These are phyloP conservation scores for Polyommatus icarus DNA, from an alignment of 2,888 invertebrate genomes.

Conservation along the genomic window DNA sequence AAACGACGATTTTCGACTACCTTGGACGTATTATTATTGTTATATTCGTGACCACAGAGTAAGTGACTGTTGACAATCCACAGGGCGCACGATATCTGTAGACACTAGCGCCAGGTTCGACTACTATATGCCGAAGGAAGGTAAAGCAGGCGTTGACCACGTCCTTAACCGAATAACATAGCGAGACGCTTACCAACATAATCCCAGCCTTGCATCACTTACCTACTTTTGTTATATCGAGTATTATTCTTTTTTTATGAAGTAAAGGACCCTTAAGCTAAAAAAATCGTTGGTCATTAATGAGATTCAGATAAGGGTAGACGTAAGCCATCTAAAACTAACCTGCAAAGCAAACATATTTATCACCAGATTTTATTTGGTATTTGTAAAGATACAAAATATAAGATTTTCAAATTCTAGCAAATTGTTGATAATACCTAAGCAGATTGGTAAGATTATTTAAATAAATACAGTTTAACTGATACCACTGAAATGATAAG, in stretches of 20 bases:
- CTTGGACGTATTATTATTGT: background rate
- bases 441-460: too few relatives aligned
- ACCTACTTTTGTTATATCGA: constrained; percentile 49
- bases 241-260: background rate
- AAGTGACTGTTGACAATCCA: constrained; percentile 52
- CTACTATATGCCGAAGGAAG: constrained; percentile 78
- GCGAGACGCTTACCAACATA: constrained; percentile 72
- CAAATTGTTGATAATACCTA: too few relatives aligned
- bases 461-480: too few relatives aligned
- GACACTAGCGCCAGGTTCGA: constrained; percentile 71
- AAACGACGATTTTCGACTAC: background rate
- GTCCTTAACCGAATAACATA: constrained; percentile 74
- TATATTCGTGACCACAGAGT: constrained; percentile 9
- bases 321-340: too few relatives aligned
- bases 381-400: too few relatives aligned
- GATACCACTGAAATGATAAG: too few relatives aligned
- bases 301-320: too few relatives aligned
- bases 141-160: constrained; percentile 69
- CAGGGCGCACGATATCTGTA: constrained; percentile 77
- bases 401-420: too few relatives aligned
- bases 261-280: too few relatives aligned
- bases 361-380: too few relatives aligned
- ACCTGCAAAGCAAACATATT: too few relatives aligned
- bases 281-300: too few relatives aligned
- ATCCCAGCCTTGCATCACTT: constrained; percentile 55